These are phyloP conservation scores for Siniperca scherzeri DNA, from an alignment of 2,797 vertebrate genomes.

Conservation along the genomic window DNA sequence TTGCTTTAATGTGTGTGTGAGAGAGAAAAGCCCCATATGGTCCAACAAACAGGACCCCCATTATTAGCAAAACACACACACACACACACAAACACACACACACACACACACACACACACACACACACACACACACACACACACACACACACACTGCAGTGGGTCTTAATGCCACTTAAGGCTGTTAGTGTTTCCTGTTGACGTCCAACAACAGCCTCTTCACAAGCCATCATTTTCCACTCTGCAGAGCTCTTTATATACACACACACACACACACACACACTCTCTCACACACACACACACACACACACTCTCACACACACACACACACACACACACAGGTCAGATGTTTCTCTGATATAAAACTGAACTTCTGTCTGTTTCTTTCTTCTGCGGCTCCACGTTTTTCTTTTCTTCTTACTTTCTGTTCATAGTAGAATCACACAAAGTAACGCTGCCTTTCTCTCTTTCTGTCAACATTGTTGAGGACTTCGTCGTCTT, in stretches of 20 bases:
- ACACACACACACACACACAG: neutral
- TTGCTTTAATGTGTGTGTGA: conserved; percentile 6
- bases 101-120: conserved; percentile 9
- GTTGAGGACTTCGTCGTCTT: too few species aligned
- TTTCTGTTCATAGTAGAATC: too few species aligned
- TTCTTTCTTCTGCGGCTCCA: too few species aligned
- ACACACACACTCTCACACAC: neutral
- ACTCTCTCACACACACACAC: conserved; percentile 15
- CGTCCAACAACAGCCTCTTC: conserved; percentile 60
- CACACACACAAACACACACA: conserved; percentile 2
- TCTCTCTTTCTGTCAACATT: too few species aligned
- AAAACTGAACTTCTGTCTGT: too few species aligned
- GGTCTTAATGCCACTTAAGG: conserved; percentile 68
- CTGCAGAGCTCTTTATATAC: conserved; percentile 50
- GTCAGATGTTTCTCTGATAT: too few species aligned
- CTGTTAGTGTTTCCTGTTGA: conserved; percentile 73
- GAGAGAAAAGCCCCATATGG: conserved; percentile 39
- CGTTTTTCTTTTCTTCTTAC: too few species aligned
- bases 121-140: conserved; percentile 19
- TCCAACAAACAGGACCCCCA: conserved; percentile 23
- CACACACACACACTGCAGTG: conserved; percentile 9
- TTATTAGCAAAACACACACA: neutral
- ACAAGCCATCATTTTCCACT: conserved; percentile 75
- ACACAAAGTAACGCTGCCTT: too few species aligned
- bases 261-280: conserved; percentile 28